These are phyloP conservation scores for Tenthredo notha DNA, from an alignment of 2,888 invertebrate species.

Conservation along the genomic window DNA sequence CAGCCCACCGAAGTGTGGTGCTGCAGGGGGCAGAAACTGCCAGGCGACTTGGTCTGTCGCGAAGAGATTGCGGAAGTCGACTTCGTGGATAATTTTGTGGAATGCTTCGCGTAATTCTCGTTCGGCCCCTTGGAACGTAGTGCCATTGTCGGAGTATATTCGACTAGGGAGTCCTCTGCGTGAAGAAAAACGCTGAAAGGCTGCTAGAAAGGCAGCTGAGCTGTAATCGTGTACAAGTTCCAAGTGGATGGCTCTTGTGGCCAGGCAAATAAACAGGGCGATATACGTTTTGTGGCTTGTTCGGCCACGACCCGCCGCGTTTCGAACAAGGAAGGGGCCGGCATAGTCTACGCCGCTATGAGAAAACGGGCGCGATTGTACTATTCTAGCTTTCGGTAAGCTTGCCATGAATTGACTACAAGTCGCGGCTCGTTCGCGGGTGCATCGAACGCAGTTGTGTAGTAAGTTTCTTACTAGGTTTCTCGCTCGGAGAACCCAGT, in stretches of 20 bases:
- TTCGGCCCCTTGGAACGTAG: slow-evolving; percentile 49
- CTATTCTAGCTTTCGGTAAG: background rate
- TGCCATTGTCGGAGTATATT: slow-evolving; percentile 56
- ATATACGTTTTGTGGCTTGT: slow-evolving; percentile 53
- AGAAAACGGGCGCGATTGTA: background rate
- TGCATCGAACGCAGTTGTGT: slow-evolving; percentile 25
- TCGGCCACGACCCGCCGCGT: slow-evolving; percentile 50
- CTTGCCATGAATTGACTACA: slow-evolving; percentile 16
- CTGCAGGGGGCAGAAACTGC: slow-evolving; percentile 65
- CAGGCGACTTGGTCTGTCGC: slow-evolving; percentile 57
- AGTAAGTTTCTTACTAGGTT: background rate
- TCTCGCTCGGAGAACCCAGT: slow-evolving; percentile 40
- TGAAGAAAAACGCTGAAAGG: slow-evolving; percentile 51
- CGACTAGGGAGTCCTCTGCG: slow-evolving; percentile 36
- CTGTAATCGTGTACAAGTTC: slow-evolving; percentile 52
- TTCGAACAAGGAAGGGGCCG: slow-evolving; percentile 45
- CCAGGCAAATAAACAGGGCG: slow-evolving; percentile 54
- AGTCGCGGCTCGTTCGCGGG: background rate
- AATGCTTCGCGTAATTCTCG: slow-evolving; percentile 37
- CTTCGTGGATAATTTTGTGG: slow-evolving; percentile 54
- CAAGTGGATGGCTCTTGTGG: slow-evolving; percentile 48
- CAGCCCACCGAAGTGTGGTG: slow-evolving; percentile 58
- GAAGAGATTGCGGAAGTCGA: slow-evolving; percentile 13
- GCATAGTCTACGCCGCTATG: slow-evolving; percentile 49
- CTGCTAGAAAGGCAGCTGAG: slow-evolving; percentile 52